These are phyloP conservation scores for Rhinophrynus dorsalis DNA, from an alignment of 2,797 vertebrate genomes.

Conservation along the genomic window DNA sequence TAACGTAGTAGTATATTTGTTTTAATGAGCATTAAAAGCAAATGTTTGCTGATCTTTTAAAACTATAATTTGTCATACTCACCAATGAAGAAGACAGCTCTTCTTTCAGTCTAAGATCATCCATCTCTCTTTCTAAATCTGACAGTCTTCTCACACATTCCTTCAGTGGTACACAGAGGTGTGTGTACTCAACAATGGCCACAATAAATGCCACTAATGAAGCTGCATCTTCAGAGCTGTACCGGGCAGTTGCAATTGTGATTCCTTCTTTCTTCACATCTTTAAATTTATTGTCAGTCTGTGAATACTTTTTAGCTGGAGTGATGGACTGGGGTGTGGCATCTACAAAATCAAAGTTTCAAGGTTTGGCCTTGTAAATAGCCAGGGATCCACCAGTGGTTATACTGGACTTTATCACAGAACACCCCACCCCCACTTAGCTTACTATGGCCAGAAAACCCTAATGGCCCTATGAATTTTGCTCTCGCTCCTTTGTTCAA, in stretches of 20 bases:
- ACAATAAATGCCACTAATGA: conserved; percentile 45
- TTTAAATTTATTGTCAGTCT: conserved; percentile 26
- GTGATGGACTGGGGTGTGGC: conserved; percentile 45
- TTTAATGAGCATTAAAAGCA: no score
- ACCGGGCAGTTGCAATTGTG: conserved; percentile 43
- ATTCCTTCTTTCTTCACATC: conserved; percentile 31
- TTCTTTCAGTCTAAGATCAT: conserved; percentile 24
- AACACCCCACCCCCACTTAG: no score
- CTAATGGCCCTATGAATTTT: no score
- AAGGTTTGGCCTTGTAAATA: no score
- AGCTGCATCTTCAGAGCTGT: conserved; percentile 47
- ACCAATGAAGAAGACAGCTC: conserved; percentile 17
- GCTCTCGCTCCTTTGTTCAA: no score
- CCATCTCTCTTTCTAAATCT: conserved; percentile 32
- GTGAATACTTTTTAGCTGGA: conserved; percentile 40
- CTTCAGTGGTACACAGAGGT: conserved; percentile 37
- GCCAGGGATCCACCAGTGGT: no score
- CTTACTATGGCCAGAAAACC: no score
- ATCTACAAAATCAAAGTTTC: conserved; percentile 20
- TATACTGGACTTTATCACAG: no score
- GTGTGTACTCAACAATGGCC: conserved; percentile 43
- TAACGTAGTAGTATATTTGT: no score
- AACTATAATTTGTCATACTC: background rate
- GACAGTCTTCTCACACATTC: conserved; percentile 19
- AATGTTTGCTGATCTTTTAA: no score